These are phyloP conservation scores for Drosophila trichaetosa DNA, from an alignment of 2,888 invertebrate species.

Conservation along the genomic window DNA sequence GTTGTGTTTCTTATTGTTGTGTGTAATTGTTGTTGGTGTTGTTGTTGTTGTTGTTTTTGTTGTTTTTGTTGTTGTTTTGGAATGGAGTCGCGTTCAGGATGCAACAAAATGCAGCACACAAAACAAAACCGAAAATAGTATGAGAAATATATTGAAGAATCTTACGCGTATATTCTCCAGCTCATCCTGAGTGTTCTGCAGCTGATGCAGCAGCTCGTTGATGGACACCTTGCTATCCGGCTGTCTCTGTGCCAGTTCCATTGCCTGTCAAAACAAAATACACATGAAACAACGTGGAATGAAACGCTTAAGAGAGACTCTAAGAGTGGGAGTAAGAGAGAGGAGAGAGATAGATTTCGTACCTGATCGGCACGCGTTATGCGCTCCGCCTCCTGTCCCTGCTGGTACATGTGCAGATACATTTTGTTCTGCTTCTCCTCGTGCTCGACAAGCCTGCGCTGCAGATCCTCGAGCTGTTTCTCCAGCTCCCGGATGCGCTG, in stretches of 20 bases:
- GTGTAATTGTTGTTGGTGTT: slow-evolving; percentile 16
- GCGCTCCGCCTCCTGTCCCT: slow-evolving; percentile 92
- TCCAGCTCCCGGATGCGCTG: slow-evolving; percentile 89
- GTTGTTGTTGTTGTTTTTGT: slow-evolving; percentile 8
- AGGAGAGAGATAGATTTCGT: slow-evolving; percentile 32
- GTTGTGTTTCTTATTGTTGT: slow-evolving; percentile 20
- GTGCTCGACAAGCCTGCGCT: slow-evolving; percentile 89
- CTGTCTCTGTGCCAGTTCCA: slow-evolving; percentile 87
- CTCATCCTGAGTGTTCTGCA: slow-evolving; percentile 94
- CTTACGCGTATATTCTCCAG: slow-evolving; percentile 94
- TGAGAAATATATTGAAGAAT: slow-evolving; percentile 84
- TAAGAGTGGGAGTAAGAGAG: neutral
- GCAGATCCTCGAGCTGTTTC: slow-evolving; percentile 89
- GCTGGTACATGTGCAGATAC: slow-evolving; percentile 93
- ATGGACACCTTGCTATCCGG: slow-evolving; percentile 90
- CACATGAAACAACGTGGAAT: slow-evolving; percentile 19
- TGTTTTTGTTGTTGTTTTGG: slow-evolving; percentile 27
- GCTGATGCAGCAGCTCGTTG: slow-evolving; percentile 92
- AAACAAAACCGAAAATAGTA: slow-evolving; percentile 83
- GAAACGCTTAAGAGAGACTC: slow-evolving; percentile 5
- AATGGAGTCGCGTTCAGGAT: slow-evolving; percentile 66
- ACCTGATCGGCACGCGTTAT: slow-evolving; percentile 90
- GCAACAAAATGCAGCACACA: slow-evolving; percentile 84
- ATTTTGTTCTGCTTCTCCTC: slow-evolving; percentile 90
- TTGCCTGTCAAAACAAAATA: slow-evolving; percentile 65